A percentile compares a stretch with the other conserved stretches of the same genome.
phyloP scores from a whole-genome alignment of 2,797 vertebrate species.

The Sebastes elongatus region DNA sequence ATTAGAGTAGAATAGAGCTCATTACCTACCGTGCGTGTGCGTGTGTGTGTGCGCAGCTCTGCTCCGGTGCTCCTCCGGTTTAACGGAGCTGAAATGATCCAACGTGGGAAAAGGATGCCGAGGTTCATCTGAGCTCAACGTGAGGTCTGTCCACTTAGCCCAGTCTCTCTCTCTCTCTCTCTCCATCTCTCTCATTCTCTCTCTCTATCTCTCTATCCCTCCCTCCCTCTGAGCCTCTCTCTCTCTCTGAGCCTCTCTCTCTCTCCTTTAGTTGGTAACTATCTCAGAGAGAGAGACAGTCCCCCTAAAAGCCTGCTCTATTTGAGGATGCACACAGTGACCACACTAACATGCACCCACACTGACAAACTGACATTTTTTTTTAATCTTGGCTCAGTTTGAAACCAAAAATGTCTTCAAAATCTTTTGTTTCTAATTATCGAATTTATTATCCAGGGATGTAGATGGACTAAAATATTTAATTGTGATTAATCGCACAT shows the following conservation, averaged over 20 bases:
- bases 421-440: not conserved
- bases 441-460: not conserved
- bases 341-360: too few relatives aligned
- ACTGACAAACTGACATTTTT: too few relatives aligned
- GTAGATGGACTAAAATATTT: not conserved
- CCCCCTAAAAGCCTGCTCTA: too few relatives aligned
- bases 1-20: not conserved
- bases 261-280: not conserved
- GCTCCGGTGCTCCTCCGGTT: constrained; percentile 9
- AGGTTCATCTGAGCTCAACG: constrained; percentile 66
- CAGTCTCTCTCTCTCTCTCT: not conserved
- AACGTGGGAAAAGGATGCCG: constrained; percentile 54
- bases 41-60: not conserved
- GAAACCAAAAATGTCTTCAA: not conserved
- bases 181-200: not conserved
- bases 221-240: not conserved
- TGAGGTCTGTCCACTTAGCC: constrained; percentile 63
- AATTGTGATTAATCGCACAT: too few relatives aligned
- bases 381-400: too few relatives aligned
- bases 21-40: not conserved
- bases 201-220: constrained; percentile 1
- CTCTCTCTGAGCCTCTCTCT: not conserved
- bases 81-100: constrained; percentile 59
- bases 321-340: too few relatives aligned
- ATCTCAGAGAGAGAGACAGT: not conserved